Conservation (phyloP, 2,888 invertebrate genomes). For the Nebria salina region DNA sequence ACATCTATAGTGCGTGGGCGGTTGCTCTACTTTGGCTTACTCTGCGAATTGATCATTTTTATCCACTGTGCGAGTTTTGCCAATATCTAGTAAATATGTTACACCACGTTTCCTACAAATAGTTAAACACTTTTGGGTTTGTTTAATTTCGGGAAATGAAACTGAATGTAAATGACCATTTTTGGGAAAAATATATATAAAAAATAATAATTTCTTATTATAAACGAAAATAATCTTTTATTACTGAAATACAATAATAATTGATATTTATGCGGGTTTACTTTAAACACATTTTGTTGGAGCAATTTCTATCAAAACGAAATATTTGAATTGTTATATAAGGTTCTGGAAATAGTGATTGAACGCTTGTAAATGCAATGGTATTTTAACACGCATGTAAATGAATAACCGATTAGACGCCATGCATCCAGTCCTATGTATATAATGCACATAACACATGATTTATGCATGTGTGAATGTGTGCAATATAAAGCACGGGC, state of each 20-base stretch:
- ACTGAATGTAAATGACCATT: too few relatives aligned
- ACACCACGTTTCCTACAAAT: too few relatives aligned
- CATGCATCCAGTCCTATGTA: slow-evolving; percentile 6
- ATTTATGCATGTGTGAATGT: slow-evolving; percentile 1
- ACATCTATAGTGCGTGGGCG: neutral
- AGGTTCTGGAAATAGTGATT: neutral
- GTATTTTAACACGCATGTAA: slow-evolving; percentile 39
- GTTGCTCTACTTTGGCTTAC: neutral
- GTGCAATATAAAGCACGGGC: neutral
- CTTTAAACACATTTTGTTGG: too few relatives aligned
- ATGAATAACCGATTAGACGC: slow-evolving; percentile 39
- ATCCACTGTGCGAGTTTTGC: neutral
- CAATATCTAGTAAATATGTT: too few relatives aligned
- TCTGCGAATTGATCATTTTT: neutral
- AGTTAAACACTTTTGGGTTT: too few relatives aligned
- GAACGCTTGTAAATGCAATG: slow-evolving; percentile 13
- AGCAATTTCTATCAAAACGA: too few relatives aligned
- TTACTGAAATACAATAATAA: too few relatives aligned
- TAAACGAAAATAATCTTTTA: too few relatives aligned
- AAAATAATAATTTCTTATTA: too few relatives aligned
- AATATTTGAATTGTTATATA: neutral
- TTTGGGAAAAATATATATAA: too few relatives aligned
- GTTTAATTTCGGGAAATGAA: too few relatives aligned
- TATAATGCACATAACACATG: neutral
- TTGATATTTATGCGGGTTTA: too few relatives aligned